A percentile compares a stretch with the other conserved stretches of the same genome.
Evolutionary conservation across 2,888 invertebrate species (phyloP).

Genomic region (Apotomis betuletana): DNA sequence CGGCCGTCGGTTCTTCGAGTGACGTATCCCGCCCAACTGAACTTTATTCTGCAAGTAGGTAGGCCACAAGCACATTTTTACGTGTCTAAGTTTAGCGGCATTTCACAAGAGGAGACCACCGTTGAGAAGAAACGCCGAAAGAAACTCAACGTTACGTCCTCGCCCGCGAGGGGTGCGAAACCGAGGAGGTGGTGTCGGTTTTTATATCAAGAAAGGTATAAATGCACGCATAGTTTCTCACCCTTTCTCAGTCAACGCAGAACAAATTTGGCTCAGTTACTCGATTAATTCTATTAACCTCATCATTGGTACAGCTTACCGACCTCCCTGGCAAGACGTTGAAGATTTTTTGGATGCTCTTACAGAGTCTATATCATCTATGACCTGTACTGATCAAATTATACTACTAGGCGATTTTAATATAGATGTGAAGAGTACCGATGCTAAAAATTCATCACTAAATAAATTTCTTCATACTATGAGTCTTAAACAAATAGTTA

Average conservation of each 20-base stretch:
- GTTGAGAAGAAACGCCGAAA: too few species aligned
- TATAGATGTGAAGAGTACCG: neutral
- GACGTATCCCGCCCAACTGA: too few species aligned
- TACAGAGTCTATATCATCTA: neutral
- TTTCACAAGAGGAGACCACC: too few species aligned
- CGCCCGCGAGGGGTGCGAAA: constrained; percentile 9
- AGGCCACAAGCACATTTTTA: too few species aligned
- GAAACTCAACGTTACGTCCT: neutral
- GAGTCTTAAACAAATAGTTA: neutral
- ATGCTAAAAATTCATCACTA: neutral
- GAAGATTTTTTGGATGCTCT: constrained; percentile 1
- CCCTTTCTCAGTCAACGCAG: constrained; percentile 2
- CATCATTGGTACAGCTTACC: constrained; percentile 1
- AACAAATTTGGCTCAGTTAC: constrained; percentile 24
- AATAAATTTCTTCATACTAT: neutral
- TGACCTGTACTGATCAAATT: neutral
- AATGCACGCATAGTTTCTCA: neutral
- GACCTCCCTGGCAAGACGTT: neutral
- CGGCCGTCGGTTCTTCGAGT: too few species aligned
- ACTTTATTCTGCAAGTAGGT: too few species aligned
- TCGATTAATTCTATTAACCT: neutral
- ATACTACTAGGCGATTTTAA: constrained; percentile 4
- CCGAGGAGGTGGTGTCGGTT: constrained; percentile 34
- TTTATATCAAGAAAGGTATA: constrained; percentile 36
- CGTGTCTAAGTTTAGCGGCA: too few species aligned